Evolutionary conservation across 2,797 vertebrate species (phyloP), one percentile per base, ranked within the genome.

Genomic region (Sebastolobus alascanus): DNA sequence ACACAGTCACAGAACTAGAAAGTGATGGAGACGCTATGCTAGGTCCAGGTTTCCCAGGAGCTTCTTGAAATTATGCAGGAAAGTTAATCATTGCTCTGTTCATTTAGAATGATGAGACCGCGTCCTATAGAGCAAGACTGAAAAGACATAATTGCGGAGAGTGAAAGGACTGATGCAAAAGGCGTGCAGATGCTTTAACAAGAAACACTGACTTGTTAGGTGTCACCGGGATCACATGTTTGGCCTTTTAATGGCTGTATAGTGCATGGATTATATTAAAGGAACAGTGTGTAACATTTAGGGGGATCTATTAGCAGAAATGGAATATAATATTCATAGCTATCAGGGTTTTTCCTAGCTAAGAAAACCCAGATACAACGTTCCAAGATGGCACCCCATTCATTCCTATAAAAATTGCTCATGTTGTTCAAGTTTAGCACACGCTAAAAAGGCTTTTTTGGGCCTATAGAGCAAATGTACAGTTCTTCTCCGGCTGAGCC

Each of bases 11-110:
- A 37, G n/a, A 43, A 11, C 11, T 54, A 61, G 12, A 27, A 18
- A 35, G 27, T 25, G 64, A 76, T 63, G 25, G 4, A 61, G 46
- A 69, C 43, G 7, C 25, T 7, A 16, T 2, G 27, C 20, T 31
- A 11, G 11, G 8, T 27, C 54, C 12, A 16, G 22, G 40, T 33
- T 75, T 68, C 29, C n/a, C 29, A 18, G 3, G 61, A 54, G 59
- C 18, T 29, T 46, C 40, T 59, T 35, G n/a, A 68, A 50, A 68
- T 25, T 14, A 68, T 76, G 35, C 9, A 59, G 52, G 55, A 65
- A 16, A 50, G 29, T 68, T 63, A 22, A 61, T 61, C 5, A 29
- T 40, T 29, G 6, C 18, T 70, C 25, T 11, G 11, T 54, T 54
- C 20, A 40, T 54, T 61, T 31, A 33, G 18, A 77, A 46, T 9